phyloP scores from a whole-genome alignment of 1,140 invertebrate species.

The Agrilus planipennis region DNA sequence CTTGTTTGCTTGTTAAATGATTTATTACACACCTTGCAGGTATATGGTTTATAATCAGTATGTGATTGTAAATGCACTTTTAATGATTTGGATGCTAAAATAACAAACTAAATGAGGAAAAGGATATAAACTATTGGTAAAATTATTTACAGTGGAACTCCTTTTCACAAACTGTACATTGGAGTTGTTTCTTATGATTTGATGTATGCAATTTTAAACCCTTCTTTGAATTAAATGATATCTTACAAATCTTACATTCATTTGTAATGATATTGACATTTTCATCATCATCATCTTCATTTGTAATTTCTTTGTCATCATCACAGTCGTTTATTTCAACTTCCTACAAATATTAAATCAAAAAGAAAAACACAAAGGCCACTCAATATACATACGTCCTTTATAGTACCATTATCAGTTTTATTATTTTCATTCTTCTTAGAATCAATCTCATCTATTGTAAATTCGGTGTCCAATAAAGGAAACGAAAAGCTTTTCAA shows the following conservation, averaged over 20 bases:
- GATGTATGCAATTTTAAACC: slow-evolving; percentile 16
- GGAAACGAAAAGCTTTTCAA: slow-evolving; percentile 8
- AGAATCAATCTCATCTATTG: too few relatives aligned
- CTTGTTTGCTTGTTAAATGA: slow-evolving; percentile 24
- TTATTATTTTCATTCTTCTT: background rate
- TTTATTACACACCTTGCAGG: slow-evolving; percentile 29
- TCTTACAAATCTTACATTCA: slow-evolving; percentile 18
- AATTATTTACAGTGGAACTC: slow-evolving; percentile 19
- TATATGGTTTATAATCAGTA: slow-evolving; percentile 28
- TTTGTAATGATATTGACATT: too few relatives aligned
- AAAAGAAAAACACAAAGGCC: too few relatives aligned
- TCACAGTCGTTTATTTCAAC: slow-evolving; percentile 1
- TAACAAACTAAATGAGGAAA: background rate
- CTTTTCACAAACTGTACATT: slow-evolving; percentile 20
- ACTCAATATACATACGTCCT: background rate
- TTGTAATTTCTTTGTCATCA: slow-evolving; percentile 3
- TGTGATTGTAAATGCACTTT: slow-evolving; percentile 27
- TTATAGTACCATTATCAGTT: background rate
- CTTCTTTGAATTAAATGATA: slow-evolving; percentile 17
- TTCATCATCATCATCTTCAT: too few relatives aligned
- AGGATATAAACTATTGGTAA: background rate
- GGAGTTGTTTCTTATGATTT: slow-evolving; percentile 19
- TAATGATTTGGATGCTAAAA: slow-evolving; percentile 19
- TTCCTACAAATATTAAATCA: background rate
- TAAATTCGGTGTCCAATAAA: background rate